phyloP scores from a whole-genome alignment of 23 tunicate species.

The Halocynthia roretzi region DNA sequence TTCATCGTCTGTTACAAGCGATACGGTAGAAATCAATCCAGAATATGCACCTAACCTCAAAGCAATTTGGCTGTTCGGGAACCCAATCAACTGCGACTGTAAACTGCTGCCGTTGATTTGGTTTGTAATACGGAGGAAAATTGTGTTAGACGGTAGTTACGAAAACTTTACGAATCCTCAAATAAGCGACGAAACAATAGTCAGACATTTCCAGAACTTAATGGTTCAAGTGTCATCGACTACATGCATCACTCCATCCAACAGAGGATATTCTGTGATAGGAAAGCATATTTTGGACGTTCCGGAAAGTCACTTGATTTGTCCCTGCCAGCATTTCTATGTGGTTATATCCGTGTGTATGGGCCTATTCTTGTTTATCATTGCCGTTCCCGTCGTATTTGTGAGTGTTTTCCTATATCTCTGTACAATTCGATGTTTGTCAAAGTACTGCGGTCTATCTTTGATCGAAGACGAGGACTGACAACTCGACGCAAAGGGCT shows the following conservation, averaged over 20 bases:
- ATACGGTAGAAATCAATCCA: slow-evolving; percentile 10
- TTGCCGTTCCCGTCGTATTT: slow-evolving; percentile 42
- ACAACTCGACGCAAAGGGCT: background rate
- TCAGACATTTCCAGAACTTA: background rate
- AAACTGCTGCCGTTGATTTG: slow-evolving; percentile 33
- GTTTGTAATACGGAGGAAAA: slow-evolving; percentile 8
- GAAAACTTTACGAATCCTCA: background rate
- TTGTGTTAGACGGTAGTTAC: slow-evolving; percentile 25
- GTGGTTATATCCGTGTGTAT: slow-evolving; percentile 37
- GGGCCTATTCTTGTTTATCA: slow-evolving; percentile 38
- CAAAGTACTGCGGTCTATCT: slow-evolving; percentile 13
- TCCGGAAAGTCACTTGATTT: slow-evolving; percentile 31
- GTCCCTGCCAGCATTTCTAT: slow-evolving; percentile 46
- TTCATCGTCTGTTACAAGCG: slow-evolving; percentile 4
- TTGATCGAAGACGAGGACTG: slow-evolving; percentile 22
- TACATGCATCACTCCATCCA: slow-evolving; percentile 30
- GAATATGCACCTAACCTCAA: slow-evolving; percentile 19
- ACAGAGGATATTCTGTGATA: slow-evolving; percentile 33
- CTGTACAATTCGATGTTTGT: background rate
- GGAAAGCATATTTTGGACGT: slow-evolving; percentile 29
- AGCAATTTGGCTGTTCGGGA: slow-evolving; percentile 51
- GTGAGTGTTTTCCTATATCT: slow-evolving; percentile 16
- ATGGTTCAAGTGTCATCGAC: too few species aligned
- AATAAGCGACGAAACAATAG: background rate
- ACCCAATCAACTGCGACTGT: slow-evolving; percentile 59